phyloP scores from a whole-genome alignment of 2,113 vertebrate species.

The Leptodactylus fuscus region DNA sequence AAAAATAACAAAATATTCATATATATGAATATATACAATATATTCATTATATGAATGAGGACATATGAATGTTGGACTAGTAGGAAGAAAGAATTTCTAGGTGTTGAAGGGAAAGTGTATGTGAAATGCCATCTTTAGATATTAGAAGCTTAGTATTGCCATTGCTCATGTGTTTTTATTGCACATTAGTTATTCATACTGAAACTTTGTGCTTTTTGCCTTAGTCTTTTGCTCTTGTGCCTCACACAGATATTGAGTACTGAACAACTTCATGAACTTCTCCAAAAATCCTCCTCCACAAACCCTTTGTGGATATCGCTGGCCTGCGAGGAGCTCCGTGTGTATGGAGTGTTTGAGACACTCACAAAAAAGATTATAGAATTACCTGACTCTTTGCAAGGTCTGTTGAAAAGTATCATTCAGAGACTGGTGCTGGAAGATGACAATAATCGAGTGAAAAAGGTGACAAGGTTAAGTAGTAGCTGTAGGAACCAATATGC shows the following conservation, averaged over 20 bases:
- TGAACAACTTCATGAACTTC: slow-evolving; percentile 31
- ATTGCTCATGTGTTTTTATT: not conserved
- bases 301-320: slow-evolving; percentile 52
- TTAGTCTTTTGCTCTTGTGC: not conserved
- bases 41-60: no score
- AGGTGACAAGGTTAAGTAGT: slow-evolving; percentile 15
- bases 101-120: no score
- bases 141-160: no score
- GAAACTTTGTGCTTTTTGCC: no score
- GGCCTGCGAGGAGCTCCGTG: slow-evolving; percentile 55
- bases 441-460: not conserved
- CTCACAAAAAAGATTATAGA: slow-evolving; percentile 35
- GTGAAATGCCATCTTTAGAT: no score
- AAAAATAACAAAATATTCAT: no score
- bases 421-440: slow-evolving; percentile 49
- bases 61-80: no score
- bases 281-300: slow-evolving; percentile 30
- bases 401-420: slow-evolving; percentile 42
- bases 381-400: slow-evolving; percentile 52
- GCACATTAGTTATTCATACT: not conserved
- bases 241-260: slow-evolving; percentile 33
- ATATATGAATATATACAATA: no score
- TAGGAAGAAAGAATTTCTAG: no score
- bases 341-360: slow-evolving; percentile 51
- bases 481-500: not conserved